Percentiles rank a stretch among this genome's conserved stretches.
These are phyloP conservation scores for Zosterops lateralis DNA, from an alignment of 2,113 vertebrate genomes.

Conservation along the genomic window DNA sequence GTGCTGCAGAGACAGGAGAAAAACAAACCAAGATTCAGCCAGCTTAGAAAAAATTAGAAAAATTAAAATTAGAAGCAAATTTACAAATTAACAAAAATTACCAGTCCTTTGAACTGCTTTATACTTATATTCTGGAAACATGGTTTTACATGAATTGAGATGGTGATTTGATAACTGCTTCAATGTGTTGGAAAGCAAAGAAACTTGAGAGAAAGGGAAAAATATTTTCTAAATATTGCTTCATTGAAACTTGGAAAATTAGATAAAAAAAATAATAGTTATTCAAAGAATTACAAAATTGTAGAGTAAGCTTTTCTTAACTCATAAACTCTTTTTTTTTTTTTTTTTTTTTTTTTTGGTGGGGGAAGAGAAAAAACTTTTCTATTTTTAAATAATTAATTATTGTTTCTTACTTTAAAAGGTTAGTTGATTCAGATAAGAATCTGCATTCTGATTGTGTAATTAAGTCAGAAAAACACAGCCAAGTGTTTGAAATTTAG, in stretches of 20 bases:
- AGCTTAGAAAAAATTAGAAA: not conserved
- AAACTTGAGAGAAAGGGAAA: not conserved
- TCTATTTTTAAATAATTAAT: not conserved
- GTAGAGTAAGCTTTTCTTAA: not conserved
- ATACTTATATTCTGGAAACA: not conserved
- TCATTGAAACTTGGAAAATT: not conserved
- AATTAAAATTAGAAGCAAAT: not conserved
- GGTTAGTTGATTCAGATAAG: not conserved
- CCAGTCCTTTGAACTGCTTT: not conserved
- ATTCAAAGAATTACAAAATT: not conserved
- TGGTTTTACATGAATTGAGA: not conserved
- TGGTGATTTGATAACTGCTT: not conserved
- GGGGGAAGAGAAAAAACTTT: not conserved
- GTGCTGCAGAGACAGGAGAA: not conserved
- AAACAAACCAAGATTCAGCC: not conserved
- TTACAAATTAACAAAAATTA: not conserved
- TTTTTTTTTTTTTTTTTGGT: not conserved
- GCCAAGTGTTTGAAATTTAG: not conserved
- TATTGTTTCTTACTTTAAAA: not conserved
- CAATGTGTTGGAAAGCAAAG: not conserved
- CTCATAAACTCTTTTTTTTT: accelerated
- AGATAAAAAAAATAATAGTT: not conserved
- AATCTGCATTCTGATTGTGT: not conserved
- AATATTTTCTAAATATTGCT: not conserved
- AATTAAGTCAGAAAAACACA: not conserved